Percentiles rank a stretch among this genome's conserved stretches.
These are phyloP conservation scores for Patagioenas fasciata DNA, from an alignment of 2,113 vertebrate species.

Conservation along the genomic window DNA sequence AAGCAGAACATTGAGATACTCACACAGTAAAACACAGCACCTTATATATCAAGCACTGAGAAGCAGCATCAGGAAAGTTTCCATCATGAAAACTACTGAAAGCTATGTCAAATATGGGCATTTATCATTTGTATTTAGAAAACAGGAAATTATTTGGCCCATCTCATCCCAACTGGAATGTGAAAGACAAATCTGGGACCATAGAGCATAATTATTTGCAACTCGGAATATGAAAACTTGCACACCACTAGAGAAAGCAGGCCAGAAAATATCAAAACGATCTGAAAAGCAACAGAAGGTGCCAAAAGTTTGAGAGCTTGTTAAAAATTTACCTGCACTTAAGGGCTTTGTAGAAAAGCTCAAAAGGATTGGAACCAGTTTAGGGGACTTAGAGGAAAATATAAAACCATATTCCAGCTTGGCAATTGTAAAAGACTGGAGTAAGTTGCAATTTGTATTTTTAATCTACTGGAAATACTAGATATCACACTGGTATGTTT, in stretches of 20 bases:
- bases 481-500: background rate
- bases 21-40: background rate
- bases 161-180: slow-evolving; percentile 73
- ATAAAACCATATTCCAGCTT: background rate
- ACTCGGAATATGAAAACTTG: slow-evolving; percentile 62
- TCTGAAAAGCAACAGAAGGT: slow-evolving; percentile 75
- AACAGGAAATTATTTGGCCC: slow-evolving; percentile 80
- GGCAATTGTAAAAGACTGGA: background rate
- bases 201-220: slow-evolving; percentile 61
- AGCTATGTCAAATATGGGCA: slow-evolving; percentile 70
- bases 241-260: slow-evolving; percentile 63
- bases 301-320: slow-evolving; percentile 68
- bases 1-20: background rate
- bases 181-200: slow-evolving; percentile 63
- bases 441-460: background rate
- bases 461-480: background rate
- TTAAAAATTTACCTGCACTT: slow-evolving; percentile 28
- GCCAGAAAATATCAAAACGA: slow-evolving; percentile 72
- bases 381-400: background rate
- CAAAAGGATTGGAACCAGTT: background rate
- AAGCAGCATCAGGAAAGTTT: slow-evolving; percentile 57
- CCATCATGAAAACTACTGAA: slow-evolving; percentile 59
- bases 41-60: background rate
- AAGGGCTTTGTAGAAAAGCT: background rate
- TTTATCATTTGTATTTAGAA: slow-evolving; percentile 73